Percentiles rank a stretch among this genome's conserved stretches.
Conservation (phyloP, 2,113 vertebrate genomes). For the Tricholaema leucomelas region DNA sequence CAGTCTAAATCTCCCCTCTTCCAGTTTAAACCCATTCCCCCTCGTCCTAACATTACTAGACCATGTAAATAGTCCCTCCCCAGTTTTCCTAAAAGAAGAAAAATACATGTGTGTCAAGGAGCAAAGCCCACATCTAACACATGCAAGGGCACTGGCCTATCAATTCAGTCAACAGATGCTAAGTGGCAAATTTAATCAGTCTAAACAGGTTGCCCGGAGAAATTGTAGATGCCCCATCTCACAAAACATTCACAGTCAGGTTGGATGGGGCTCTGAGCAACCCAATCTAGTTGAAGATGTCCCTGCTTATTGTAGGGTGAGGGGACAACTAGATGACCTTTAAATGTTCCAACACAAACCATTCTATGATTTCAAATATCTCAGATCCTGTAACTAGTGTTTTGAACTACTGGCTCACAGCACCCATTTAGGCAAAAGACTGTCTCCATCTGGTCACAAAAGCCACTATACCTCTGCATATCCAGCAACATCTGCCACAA, state of each 20-base stretch:
- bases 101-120: background rate
- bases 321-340: background rate
- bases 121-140: background rate
- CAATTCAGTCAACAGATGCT: fast-evolving
- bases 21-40: too few species aligned
- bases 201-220: background rate
- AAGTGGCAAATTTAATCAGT: background rate
- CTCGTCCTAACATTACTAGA: too few species aligned
- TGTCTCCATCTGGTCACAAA: background rate
- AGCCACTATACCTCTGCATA: background rate
- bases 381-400: background rate
- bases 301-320: fast-evolving
- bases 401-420: background rate
- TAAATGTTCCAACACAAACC: background rate
- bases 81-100: background rate
- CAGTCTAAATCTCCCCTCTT: too few species aligned
- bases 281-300: background rate
- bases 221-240: background rate
- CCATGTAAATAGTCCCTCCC: too few species aligned
- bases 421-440: background rate
- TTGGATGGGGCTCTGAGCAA: background rate
- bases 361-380: background rate
- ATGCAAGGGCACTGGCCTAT: background rate
- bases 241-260: background rate
- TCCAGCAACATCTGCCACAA: background rate